phyloP scores from a whole-genome alignment of 2,888 invertebrate genomes.

The Mamestra brassicae region DNA sequence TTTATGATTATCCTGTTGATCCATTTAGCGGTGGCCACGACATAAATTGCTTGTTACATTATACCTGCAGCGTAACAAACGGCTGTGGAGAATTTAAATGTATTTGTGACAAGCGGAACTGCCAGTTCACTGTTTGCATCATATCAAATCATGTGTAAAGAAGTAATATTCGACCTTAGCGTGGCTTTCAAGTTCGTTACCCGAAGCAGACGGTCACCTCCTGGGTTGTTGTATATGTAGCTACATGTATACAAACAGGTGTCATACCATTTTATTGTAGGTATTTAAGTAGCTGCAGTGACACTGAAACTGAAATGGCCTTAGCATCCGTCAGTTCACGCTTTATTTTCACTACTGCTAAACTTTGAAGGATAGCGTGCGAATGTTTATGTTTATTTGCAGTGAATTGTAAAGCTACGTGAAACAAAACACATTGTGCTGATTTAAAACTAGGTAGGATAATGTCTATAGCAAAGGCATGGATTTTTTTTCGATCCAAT shows the following conservation, averaged over 20 bases:
- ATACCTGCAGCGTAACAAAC: background rate
- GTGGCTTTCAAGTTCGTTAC: slow-evolving; percentile 64
- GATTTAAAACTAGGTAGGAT: background rate
- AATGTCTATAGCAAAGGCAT: background rate
- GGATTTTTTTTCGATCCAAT: background rate
- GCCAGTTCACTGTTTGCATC: slow-evolving; percentile 2
- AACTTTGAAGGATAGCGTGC: slow-evolving; percentile 53
- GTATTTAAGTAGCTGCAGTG: slow-evolving; percentile 31
- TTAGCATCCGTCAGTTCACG: slow-evolving; percentile 47
- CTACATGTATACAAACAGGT: slow-evolving; percentile 38
- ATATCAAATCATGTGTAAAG: slow-evolving; percentile 17
- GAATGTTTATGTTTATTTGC: slow-evolving; percentile 24
- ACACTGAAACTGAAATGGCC: slow-evolving; percentile 58
- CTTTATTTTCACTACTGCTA: slow-evolving; percentile 58
- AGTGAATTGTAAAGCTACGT: background rate
- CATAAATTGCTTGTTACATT: slow-evolving; percentile 32
- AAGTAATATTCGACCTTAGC: slow-evolving; percentile 39
- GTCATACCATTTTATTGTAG: slow-evolving; percentile 13
- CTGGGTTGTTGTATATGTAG: slow-evolving; percentile 1
- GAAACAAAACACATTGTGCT: background rate
- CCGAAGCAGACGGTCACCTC: slow-evolving; percentile 65
- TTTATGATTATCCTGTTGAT: slow-evolving; percentile 42
- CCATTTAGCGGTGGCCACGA: slow-evolving; percentile 17
- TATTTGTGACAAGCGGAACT: slow-evolving; percentile 44
- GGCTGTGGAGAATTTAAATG: slow-evolving; percentile 25